A percentile compares a stretch with the other conserved stretches of the same genome.
Evolutionary conservation across 2,113 vertebrate genomes (phyloP).

Genomic region (Podiceps cristatus): DNA sequence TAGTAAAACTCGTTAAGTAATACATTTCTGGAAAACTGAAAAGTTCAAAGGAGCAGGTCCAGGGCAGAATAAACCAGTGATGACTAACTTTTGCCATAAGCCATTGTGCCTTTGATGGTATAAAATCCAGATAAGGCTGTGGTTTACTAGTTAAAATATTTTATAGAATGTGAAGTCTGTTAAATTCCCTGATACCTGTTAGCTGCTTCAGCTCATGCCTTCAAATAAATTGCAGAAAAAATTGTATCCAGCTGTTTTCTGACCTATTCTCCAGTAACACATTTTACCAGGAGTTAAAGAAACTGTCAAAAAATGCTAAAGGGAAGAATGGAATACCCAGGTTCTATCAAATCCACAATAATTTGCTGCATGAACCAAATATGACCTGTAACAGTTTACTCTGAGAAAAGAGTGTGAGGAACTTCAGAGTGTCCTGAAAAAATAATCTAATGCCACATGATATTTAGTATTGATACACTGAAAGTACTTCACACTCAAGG

Average conservation of each 20-base stretch:
- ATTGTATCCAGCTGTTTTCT: background rate
- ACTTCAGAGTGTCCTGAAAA: background rate
- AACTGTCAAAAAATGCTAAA: background rate
- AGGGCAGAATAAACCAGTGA: background rate
- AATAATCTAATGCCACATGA: background rate
- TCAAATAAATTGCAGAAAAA: background rate
- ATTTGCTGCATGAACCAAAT: background rate
- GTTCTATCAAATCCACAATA: background rate
- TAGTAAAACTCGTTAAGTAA: background rate
- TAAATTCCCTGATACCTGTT: background rate
- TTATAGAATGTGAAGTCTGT: background rate
- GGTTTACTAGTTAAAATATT: background rate
- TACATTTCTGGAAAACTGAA: background rate
- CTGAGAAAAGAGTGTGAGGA: background rate
- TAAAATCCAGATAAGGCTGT: background rate
- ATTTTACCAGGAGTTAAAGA: background rate
- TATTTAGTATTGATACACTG: background rate
- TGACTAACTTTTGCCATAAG: background rate
- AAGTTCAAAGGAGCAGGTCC: background rate
- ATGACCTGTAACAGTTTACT: background rate
- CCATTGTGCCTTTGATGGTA: background rate
- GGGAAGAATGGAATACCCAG: background rate
- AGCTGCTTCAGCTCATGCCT: background rate
- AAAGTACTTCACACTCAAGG: background rate
- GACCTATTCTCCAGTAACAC: background rate